Percentiles rank a stretch among this genome's conserved stretches.
Conservation (phyloP, 2,113 vertebrate species). For the Grantiella picta region DNA sequence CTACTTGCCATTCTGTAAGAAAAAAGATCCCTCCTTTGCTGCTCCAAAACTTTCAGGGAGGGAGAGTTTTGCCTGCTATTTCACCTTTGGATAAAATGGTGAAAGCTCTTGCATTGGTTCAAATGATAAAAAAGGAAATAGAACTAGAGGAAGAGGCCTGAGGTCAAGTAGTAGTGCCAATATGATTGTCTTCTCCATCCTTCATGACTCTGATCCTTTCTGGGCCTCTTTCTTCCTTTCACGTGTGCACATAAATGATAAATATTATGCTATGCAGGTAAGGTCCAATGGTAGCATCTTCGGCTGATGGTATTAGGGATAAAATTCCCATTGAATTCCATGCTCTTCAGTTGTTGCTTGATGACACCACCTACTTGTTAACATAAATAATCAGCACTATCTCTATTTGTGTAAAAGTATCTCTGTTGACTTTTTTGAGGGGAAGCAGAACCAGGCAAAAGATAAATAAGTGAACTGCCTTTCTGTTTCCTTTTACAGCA, state of each 20-base stretch:
- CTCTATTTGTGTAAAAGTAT: background rate
- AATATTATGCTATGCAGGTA: background rate
- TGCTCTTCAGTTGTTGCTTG: background rate
- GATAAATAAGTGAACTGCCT: background rate
- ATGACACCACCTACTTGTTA: background rate
- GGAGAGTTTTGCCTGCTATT: background rate
- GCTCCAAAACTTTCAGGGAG: background rate
- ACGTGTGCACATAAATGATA: rapidly evolving
- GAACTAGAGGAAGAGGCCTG: background rate
- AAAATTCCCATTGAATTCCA: background rate
- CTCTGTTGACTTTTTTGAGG: background rate
- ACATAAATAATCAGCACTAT: background rate
- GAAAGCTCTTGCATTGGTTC: background rate
- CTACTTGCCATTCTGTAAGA: background rate
- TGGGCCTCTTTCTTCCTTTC: background rate
- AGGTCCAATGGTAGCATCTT: background rate
- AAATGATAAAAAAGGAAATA: background rate
- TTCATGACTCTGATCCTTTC: background rate
- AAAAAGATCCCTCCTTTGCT: background rate
- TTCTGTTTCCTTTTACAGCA: background rate
- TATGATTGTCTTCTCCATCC: background rate
- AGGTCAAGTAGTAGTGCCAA: background rate
- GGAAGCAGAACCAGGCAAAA: background rate
- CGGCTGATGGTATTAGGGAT: background rate
- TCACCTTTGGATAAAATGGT: background rate